Evolutionary conservation across 2,113 vertebrate species (phyloP).

Genomic region (Excalfactoria chinensis): DNA sequence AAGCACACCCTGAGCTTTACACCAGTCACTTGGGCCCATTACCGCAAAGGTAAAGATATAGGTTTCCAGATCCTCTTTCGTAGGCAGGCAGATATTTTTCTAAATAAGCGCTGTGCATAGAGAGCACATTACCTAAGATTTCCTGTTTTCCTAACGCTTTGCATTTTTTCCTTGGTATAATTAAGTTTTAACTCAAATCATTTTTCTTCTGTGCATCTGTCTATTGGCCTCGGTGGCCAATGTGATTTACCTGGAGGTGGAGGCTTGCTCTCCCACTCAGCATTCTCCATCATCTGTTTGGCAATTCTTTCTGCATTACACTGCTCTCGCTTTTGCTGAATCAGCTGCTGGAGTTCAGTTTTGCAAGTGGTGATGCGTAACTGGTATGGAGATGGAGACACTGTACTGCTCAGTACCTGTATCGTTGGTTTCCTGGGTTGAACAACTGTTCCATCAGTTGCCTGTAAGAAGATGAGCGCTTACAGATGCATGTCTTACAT

Average conservation of each 20-base stretch:
- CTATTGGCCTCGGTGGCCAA: neutral
- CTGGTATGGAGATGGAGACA: conserved; percentile 84
- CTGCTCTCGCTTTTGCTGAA: conserved; percentile 96
- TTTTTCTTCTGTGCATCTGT: too few relatives aligned
- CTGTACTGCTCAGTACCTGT: conserved; percentile 80
- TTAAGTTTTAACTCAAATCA: neutral
- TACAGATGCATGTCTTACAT: neutral
- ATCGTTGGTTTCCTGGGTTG: conserved; percentile 81
- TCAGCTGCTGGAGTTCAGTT: conserved; percentile 92
- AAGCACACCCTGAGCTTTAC: neutral
- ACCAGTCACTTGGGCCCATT: neutral
- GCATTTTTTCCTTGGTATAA: neutral
- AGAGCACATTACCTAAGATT: neutral
- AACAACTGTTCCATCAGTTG: conserved; percentile 76
- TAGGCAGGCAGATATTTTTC: neutral
- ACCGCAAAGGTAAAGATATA: neutral
- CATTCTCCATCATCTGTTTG: conserved; percentile 97
- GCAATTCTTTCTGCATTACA: conserved; percentile 93
- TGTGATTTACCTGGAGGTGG: conserved; percentile 88
- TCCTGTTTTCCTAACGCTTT: neutral
- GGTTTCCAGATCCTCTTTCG: neutral
- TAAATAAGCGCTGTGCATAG: neutral
- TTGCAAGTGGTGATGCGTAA: conserved; percentile 92
- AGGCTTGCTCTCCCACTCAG: conserved; percentile 96
- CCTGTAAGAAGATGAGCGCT: conserved; percentile 69